These are phyloP conservation scores for Blennius ocellaris DNA, from an alignment of 2,113 vertebrate genomes.

Conservation along the genomic window DNA sequence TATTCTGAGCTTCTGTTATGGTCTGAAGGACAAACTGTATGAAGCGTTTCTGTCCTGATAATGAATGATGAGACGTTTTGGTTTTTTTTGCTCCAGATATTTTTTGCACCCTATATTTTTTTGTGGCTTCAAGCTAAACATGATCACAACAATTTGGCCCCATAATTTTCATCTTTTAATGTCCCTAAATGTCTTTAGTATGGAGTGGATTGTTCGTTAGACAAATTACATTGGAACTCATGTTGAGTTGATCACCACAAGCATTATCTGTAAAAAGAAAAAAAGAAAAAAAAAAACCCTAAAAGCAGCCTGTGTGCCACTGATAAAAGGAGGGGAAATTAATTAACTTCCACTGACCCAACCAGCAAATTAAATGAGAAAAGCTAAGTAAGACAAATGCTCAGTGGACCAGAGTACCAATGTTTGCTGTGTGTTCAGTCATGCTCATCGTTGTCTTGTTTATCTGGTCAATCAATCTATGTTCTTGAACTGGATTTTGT, in stretches of 20 bases:
- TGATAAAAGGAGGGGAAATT: constrained; percentile 61
- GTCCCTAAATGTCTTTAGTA: not conserved
- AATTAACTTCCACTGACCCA: constrained; percentile 62
- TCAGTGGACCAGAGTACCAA: constrained; percentile 27
- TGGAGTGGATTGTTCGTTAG: not conserved
- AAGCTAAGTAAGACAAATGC: constrained; percentile 44
- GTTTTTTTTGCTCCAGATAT: too few species aligned
- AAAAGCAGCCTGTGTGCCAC: constrained; percentile 17
- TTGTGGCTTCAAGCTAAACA: not conserved
- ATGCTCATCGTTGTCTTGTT: constrained; percentile 32
- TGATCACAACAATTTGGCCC: not conserved
- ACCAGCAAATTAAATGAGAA: constrained; percentile 51
- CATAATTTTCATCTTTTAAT: not conserved
- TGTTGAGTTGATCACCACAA: constrained; percentile 16
- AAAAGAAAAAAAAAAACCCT: too few species aligned
- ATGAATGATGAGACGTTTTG: constrained; percentile 10
- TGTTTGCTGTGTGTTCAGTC: constrained; percentile 41
- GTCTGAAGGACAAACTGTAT: not conserved
- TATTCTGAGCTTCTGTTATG: constrained; percentile 15
- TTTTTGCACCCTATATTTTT: too few species aligned
- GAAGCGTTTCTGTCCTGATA: constrained; percentile 6
- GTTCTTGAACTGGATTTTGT: constrained; percentile 19
- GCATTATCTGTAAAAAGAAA: constrained; percentile 14
- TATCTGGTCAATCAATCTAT: constrained; percentile 41
- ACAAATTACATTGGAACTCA: constrained; percentile 8